Base-by-base conservation (phyloP, 2,797 vertebrate genomes). In the Chaenodraco wilsoni region DNA sequence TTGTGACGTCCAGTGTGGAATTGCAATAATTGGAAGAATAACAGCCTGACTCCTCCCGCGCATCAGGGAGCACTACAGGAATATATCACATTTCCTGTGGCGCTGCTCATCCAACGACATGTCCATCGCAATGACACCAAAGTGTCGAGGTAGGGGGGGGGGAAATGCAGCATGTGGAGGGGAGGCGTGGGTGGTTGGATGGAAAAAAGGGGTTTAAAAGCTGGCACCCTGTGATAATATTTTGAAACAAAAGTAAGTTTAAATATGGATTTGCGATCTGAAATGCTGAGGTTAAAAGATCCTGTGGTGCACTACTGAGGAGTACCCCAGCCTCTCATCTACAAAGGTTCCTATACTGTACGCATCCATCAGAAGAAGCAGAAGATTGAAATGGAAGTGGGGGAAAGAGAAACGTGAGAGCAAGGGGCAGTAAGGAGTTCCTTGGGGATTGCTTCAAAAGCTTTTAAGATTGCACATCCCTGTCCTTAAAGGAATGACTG, bases 31-130 rank as follows among this genome's bases (percentile, higher is more conserved):
- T 92, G 88, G 87, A 79, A 77, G 80, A 90, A 85, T 66, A 89
- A 82, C 81, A 84, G 82, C 48, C 80, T 19, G 87, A 81, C 78
- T 79, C 63, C 58, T 71, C 93, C 14, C 94, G 95, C 0, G 94
- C 95, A 64, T 97, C 95, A 81, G 23, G 23, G 23, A 94, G 94
- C 94, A 95, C 96, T 12, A 94, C 96, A 17, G 96, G 96, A 78
- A 96, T 96, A 93, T 96, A 96, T 93, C 94, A 96, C 86, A 79
- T 96, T 83, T 84, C 96, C 96, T 45, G 96, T 93, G 57, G 95
- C 93, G 88, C 95, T 92, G 74, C 94, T 97, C 88, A 96, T 95
- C 67, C 95, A 13, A 95, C 55, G 92, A 95, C 85, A 95, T 96
- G 96, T 96, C 96, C 89, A 95, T 96, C 84, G 94, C 69, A 37